A percentile compares a stretch with the other conserved stretches of the same genome.
phyloP scores from a whole-genome alignment of 2,113 vertebrate genomes.

The Girardinichthys multiradiatus region DNA sequence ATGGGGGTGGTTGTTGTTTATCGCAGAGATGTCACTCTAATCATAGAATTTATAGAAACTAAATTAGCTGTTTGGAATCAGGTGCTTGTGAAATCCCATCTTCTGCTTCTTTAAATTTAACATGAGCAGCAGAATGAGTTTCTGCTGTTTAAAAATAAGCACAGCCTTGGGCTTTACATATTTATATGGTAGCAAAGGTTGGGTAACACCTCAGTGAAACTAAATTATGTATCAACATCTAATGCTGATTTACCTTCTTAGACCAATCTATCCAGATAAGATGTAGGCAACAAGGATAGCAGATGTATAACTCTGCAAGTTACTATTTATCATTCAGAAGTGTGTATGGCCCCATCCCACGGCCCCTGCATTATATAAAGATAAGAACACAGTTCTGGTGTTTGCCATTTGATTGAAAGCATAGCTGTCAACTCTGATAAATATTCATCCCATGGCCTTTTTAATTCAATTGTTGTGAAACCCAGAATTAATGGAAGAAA shows the following conservation, averaged over 20 bases:
- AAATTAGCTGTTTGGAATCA: constrained; percentile 64
- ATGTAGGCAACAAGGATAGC: constrained; percentile 40
- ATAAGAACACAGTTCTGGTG: constrained; percentile 35
- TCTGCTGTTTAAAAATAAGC: constrained; percentile 59
- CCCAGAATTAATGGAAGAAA: constrained; percentile 55
- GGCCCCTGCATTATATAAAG: constrained; percentile 48
- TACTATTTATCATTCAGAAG: constrained; percentile 58
- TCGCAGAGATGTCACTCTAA: constrained; percentile 14
- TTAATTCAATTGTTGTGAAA: constrained; percentile 46
- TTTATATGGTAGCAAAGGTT: constrained; percentile 74
- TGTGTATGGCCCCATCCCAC: constrained; percentile 31
- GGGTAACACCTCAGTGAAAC: constrained; percentile 50
- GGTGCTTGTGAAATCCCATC: constrained; percentile 46
- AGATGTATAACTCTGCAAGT: constrained; percentile 39
- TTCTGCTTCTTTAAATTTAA: constrained; percentile 64
- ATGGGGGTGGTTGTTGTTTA: constrained; percentile 12
- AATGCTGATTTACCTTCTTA: constrained; percentile 54
- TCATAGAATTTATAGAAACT: constrained; percentile 21
- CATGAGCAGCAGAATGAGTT: constrained; percentile 52
- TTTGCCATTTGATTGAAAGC: constrained; percentile 59
- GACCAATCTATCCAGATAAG: constrained; percentile 49
- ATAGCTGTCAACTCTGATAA: constrained; percentile 52
- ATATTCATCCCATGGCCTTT: constrained; percentile 71
- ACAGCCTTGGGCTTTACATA: constrained; percentile 55
- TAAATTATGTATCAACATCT: constrained; percentile 69